Percentiles rank a stretch among this genome's conserved stretches.
Conservation (phyloP, 2,797 vertebrate species). For the Perodicticus potto region DNA sequence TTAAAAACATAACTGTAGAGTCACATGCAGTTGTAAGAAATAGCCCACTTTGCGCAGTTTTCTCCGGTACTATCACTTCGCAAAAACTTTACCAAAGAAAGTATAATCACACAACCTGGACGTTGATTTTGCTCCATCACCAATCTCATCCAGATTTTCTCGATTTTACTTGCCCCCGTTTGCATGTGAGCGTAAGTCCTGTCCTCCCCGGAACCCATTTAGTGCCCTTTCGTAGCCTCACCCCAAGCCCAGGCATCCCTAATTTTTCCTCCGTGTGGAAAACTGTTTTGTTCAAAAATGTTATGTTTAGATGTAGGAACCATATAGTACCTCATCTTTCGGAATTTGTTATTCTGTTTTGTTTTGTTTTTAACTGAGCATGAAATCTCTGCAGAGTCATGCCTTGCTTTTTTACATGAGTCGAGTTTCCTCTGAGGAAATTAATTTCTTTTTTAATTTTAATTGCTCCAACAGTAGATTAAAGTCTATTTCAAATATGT, state of each 20-base stretch:
- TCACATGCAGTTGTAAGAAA: neutral
- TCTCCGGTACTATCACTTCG: neutral
- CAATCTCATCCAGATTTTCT: neutral
- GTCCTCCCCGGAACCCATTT: no score
- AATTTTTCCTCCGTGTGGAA: neutral
- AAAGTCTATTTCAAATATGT: neutral
- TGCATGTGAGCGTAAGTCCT: neutral
- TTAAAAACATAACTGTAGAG: fast-evolving
- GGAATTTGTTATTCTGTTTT: neutral
- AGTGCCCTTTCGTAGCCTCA: neutral
- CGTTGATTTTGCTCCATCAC: neutral
- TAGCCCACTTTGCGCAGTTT: neutral
- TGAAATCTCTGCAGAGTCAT: neutral
- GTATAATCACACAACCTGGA: no score
- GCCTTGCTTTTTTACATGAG: neutral
- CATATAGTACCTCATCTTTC: neutral
- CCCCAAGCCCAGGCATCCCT: neutral
- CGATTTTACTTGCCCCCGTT: neutral
- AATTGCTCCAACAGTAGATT: neutral
- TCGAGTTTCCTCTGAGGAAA: neutral
- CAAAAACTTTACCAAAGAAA: neutral
- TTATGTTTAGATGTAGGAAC: neutral
- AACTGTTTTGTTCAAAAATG: neutral
- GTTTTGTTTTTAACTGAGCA: no score
- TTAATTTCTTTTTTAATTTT: neutral